phyloP scores from a whole-genome alignment of 2,113 vertebrate species.

The Lucifuga dentata region DNA sequence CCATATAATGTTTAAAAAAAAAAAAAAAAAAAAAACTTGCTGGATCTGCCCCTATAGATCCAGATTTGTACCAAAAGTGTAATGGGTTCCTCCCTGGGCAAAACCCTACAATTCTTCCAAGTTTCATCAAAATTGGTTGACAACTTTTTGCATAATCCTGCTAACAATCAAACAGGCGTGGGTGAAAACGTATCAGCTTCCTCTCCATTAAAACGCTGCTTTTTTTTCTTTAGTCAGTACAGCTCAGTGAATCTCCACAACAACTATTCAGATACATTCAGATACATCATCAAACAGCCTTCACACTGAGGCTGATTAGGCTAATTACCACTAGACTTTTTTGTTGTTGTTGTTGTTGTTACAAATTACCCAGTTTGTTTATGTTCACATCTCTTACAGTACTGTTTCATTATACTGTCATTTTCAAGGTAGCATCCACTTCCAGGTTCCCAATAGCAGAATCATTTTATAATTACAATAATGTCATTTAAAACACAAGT shows the following conservation, averaged over 20 bases:
- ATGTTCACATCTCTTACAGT: conserved; percentile 1
- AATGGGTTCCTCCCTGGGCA: too few relatives aligned
- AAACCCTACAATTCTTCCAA: too few relatives aligned
- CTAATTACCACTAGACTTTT: conserved; percentile 5
- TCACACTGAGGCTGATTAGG: conserved; percentile 10
- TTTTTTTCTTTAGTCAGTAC: conserved; percentile 22
- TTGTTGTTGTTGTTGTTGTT: background rate
- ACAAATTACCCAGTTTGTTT: background rate
- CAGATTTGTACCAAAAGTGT: too few relatives aligned
- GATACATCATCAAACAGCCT: conserved; percentile 15
- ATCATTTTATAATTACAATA: background rate
- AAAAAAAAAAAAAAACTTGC: too few relatives aligned
- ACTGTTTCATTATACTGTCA: background rate
- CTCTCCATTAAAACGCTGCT: conserved; percentile 6
- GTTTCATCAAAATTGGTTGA: too few relatives aligned
- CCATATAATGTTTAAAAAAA: too few relatives aligned
- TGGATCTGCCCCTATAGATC: too few relatives aligned
- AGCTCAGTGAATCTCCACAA: conserved; percentile 12
- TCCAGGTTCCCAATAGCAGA: background rate
- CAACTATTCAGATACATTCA: too few relatives aligned
- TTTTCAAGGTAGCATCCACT: conserved; percentile 5
- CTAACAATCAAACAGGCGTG: too few relatives aligned
- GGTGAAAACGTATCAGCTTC: too few relatives aligned
- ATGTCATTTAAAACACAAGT: conserved; percentile 24
- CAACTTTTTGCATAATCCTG: too few relatives aligned